Conservation (phyloP, 2,888 invertebrate species). For the Parnassius orleans region DNA sequence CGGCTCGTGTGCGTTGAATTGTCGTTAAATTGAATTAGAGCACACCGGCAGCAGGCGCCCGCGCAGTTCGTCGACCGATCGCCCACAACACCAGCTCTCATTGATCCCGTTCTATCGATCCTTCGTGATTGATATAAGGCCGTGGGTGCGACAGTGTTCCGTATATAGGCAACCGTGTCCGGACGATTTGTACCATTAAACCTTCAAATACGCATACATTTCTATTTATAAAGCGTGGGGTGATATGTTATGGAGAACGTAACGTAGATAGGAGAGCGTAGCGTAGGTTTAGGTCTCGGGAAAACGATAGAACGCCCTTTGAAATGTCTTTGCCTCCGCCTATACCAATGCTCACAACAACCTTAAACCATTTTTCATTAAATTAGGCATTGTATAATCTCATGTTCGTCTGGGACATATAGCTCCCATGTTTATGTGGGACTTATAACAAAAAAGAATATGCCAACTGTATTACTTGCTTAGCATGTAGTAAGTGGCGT, state of each 20-base stretch:
- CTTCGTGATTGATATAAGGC: conserved; percentile 70
- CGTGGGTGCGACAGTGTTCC: conserved; percentile 64
- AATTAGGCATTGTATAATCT: too few relatives aligned
- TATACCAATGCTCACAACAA: conserved; percentile 16
- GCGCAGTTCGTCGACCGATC: conserved; percentile 80
- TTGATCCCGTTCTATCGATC: conserved; percentile 75
- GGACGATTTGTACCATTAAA: conserved; percentile 34
- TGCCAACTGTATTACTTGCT: too few relatives aligned
- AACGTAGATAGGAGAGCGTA: conserved; percentile 24
- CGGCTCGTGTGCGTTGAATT: conserved; percentile 57
- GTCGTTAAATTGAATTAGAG: conserved; percentile 78
- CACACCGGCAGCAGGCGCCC: conserved; percentile 67
- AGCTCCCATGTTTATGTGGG: too few relatives aligned
- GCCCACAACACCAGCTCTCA: conserved; percentile 70
- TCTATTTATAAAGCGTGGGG: conserved; percentile 46
- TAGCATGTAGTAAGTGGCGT: too few relatives aligned
- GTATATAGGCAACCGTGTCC: conserved; percentile 33
- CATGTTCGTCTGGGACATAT: too few relatives aligned
- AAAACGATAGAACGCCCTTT: conserved; percentile 42
- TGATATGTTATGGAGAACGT: conserved; percentile 38
- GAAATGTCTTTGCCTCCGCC: conserved; percentile 30
- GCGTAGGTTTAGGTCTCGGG: conserved; percentile 42
- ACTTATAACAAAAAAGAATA: too few relatives aligned
- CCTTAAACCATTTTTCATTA: too few relatives aligned
- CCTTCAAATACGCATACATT: conserved; percentile 34